Conservation (phyloP, 2,113 vertebrate genomes). For the Parotia lawesii region DNA sequence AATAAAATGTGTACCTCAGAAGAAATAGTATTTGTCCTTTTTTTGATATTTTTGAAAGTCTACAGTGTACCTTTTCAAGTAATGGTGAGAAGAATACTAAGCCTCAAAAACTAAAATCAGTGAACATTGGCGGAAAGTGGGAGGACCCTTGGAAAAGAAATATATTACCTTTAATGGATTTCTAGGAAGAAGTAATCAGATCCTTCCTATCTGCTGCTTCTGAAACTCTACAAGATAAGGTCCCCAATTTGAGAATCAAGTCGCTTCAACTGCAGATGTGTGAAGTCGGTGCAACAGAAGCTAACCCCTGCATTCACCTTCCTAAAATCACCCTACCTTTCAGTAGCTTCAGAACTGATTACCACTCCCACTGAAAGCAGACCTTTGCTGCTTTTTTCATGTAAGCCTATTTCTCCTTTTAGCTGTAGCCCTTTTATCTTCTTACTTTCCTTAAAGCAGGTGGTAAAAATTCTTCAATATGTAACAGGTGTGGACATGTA, state of each 20-base stretch:
- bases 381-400: neutral
- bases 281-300: neutral
- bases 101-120: neutral
- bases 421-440: neutral
- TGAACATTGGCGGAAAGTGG: neutral
- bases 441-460: neutral
- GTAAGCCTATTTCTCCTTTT: neutral
- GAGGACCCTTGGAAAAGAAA: neutral
- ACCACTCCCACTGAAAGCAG: neutral
- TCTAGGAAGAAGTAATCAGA: neutral
- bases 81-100: neutral
- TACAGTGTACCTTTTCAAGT: neutral
- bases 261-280: neutral
- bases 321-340: neutral
- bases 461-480: neutral
- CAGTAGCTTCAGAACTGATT: neutral
- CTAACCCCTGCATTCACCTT: neutral
- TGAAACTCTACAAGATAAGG: neutral
- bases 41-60: neutral
- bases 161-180: neutral
- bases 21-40: neutral
- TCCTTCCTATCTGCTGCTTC: neutral
- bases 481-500: neutral
- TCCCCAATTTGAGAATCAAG: neutral
- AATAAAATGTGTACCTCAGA: neutral